phyloP scores from a whole-genome alignment of 2,113 vertebrate species.

The Tyto alba region DNA sequence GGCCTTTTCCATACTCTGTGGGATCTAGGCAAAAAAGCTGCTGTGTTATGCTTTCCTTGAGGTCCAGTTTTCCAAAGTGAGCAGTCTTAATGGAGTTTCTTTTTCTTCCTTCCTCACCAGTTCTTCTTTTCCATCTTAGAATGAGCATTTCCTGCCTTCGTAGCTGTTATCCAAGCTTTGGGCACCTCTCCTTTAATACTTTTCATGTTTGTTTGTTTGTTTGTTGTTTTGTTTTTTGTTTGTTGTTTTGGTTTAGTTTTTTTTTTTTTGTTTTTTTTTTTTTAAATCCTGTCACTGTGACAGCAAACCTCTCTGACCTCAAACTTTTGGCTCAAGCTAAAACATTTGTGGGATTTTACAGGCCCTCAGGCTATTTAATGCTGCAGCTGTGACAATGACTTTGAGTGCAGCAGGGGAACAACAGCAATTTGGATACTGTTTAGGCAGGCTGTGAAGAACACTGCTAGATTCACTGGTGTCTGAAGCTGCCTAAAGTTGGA shows the following conservation, averaged over 20 bases:
- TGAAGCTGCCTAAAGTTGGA: neutral
- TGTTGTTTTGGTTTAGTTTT: neutral
- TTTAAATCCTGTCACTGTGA: neutral
- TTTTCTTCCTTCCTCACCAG: neutral
- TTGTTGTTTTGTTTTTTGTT: neutral
- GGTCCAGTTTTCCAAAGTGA: neutral
- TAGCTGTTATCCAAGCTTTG: neutral
- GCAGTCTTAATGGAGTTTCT: neutral
- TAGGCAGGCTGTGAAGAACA: neutral
- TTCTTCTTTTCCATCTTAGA: neutral
- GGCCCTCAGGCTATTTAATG: neutral
- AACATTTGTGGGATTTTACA: neutral
- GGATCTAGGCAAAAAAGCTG: neutral
- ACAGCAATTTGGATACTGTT: neutral
- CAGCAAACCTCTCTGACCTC: neutral
- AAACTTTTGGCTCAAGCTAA: neutral
- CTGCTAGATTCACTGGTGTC: neutral
- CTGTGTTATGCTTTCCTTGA: neutral
- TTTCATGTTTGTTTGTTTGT: neutral
- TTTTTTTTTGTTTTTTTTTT: neutral
- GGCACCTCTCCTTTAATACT: neutral
- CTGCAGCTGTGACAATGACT: constrained; percentile 9
- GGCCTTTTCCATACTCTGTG: neutral
- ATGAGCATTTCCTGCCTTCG: neutral
- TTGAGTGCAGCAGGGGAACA: neutral